Base-by-base conservation (phyloP, 2,888 invertebrate species). In the Agrochola circellaris region DNA sequence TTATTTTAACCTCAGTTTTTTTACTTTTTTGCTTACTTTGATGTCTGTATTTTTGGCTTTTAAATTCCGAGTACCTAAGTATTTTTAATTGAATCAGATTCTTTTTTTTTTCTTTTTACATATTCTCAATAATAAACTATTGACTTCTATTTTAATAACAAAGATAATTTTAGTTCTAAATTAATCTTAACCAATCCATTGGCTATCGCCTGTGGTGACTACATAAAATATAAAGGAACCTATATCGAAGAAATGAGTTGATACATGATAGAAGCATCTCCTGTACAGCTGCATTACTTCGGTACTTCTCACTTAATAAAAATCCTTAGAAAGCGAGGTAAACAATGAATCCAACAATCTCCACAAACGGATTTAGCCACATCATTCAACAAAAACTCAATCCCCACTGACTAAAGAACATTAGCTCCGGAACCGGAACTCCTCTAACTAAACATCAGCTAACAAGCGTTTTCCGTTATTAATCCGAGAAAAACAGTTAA, bases 401-500 rank as follows among this genome's bases (percentile, higher is more conserved):
- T 51, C 26, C 72, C 26, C 23, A 54, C 15, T 34, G 56, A 38
- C 62, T 11, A 45, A 56, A 34, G 15, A 48, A 45, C 51, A 70
- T 42, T 38, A 56, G 11, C 13, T 2, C 26, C 51, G 51, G 42
- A 79, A 71, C n/a, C 65, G 79, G 72, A 60, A 72, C 26, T 64
- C 48, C 13, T 15, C 26, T 58, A 61, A 56, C 67, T 73, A 68
- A 79, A 80, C 74, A 79, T 51, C 30, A 80, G 34, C 42, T 58
- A 67, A 62, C 80, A 73, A 80, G 48, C 34, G 30, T 42, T 74
- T 64, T 66, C 30, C 65, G 64, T 75, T 65, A 75, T 20, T 51
- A 65, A 80, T 60, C 80, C n/a, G 6, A 60, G n/a, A 70, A 75
- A 76, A 73, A 62, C 26, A 20, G 23, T 45, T 66, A 56, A 65